Conservation (phyloP, 2,888 invertebrate genomes). For the Athalia circularis region DNA sequence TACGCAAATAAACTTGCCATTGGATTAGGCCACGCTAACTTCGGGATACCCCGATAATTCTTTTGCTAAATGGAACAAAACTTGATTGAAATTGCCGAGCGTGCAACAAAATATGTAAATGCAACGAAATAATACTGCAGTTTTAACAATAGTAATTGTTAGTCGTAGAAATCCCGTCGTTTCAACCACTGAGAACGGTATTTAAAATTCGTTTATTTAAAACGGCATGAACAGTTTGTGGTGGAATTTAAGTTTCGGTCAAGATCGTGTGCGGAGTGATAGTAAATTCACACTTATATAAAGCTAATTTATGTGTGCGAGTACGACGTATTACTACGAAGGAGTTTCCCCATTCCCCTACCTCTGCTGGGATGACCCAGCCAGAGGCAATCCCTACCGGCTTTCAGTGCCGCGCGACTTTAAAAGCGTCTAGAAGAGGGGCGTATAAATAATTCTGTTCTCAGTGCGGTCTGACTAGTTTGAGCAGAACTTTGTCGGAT, state of each 20-base stretch:
- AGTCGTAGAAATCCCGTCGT: too few species aligned
- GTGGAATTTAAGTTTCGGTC: conserved; percentile 8
- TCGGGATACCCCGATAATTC: too few species aligned
- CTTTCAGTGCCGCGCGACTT: background rate
- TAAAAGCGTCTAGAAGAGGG: conserved; percentile 23
- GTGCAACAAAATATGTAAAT: too few species aligned
- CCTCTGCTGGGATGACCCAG: background rate
- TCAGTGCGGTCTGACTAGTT: conserved; percentile 16
- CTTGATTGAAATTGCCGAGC: too few species aligned
- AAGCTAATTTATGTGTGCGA: too few species aligned
- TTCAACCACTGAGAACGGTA: too few species aligned
- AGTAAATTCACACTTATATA: background rate
- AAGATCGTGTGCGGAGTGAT: conserved; percentile 5
- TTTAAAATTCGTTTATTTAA: too few species aligned
- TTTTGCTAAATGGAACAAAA: too few species aligned
- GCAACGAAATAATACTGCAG: too few species aligned
- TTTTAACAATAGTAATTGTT: too few species aligned
- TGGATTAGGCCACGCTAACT: too few species aligned
- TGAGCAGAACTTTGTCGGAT: conserved; percentile 2
- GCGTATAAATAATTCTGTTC: conserved; percentile 32
- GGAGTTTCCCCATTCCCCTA: conserved; percentile 32
- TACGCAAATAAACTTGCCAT: too few species aligned
- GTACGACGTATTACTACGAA: conserved; percentile 17
- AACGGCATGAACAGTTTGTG: background rate
- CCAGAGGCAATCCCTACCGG: background rate